These are phyloP conservation scores for Parasteatoda lunata DNA, from an alignment of 2,888 invertebrate species.

Conservation along the genomic window DNA sequence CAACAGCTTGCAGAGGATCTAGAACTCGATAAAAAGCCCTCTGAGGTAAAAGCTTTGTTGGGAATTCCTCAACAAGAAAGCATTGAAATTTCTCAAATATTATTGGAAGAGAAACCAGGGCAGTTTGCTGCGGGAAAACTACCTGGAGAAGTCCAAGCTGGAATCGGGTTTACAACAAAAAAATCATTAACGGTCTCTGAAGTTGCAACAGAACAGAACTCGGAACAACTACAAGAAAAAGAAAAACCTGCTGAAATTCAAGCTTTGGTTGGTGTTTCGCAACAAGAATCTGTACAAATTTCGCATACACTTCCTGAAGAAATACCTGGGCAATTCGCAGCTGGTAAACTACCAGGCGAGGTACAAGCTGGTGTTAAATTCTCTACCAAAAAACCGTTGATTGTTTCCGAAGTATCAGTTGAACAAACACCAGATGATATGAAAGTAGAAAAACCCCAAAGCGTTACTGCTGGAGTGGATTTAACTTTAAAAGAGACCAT, in stretches of 20 bases:
- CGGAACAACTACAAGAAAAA: conserved; percentile 52
- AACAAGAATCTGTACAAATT: conserved; percentile 67
- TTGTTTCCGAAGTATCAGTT: conserved; percentile 69
- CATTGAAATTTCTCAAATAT: conserved; percentile 67
- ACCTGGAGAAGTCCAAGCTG: conserved; percentile 76
- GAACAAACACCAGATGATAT: conserved; percentile 60
- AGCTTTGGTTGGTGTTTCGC: conserved; percentile 45
- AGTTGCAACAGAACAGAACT: conserved; percentile 64
- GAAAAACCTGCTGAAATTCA: conserved; percentile 46
- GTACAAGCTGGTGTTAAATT: conserved; percentile 73
- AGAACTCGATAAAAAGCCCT: conserved; percentile 44
- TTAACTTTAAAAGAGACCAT: conserved; percentile 67
- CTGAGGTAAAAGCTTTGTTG: conserved; percentile 42
- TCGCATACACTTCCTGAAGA: conserved; percentile 66
- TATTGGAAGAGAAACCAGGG: conserved; percentile 62
- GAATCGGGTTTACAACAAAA: conserved; percentile 74
- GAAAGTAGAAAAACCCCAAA: conserved; percentile 54
- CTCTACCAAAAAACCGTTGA: conserved; percentile 66
- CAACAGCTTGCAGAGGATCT: conserved; percentile 41
- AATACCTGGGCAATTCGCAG: conserved; percentile 64
- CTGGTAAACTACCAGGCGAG: conserved; percentile 73
- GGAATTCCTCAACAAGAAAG: conserved; percentile 62
- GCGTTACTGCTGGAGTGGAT: conserved; percentile 45
- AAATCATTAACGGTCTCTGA: conserved; percentile 69
- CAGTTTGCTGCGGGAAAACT: conserved; percentile 67